Percentiles rank a stretch among this genome's conserved stretches.
Conservation (phyloP, 1,140 invertebrate species). For the Sycobia sp. region DNA sequence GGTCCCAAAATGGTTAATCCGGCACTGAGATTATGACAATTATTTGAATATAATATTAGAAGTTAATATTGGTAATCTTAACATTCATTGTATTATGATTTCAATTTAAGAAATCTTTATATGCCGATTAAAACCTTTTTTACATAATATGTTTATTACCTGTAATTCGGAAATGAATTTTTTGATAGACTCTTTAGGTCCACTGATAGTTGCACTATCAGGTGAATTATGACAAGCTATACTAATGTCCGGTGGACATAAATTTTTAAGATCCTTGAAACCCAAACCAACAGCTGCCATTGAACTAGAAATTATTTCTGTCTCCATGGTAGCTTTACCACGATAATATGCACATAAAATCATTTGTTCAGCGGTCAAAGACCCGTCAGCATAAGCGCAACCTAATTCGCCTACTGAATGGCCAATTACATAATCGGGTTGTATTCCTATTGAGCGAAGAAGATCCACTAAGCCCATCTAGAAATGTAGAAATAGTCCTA, state of each 20-base stretch:
- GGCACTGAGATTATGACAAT: too few relatives aligned
- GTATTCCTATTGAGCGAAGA: conserved; percentile 66
- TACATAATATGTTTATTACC: background rate
- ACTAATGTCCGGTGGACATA: conserved; percentile 64
- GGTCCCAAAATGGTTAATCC: too few relatives aligned
- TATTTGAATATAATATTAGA: too few relatives aligned
- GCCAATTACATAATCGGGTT: conserved; percentile 74
- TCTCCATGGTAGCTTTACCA: conserved; percentile 80
- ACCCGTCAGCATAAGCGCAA: conserved; percentile 82
- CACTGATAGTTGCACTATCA: conserved; percentile 74
- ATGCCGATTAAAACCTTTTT: too few relatives aligned
- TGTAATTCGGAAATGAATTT: conserved; percentile 56
- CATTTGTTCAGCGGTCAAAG: conserved; percentile 78
- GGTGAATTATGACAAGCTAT: conserved; percentile 74
- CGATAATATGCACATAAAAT: conserved; percentile 80
- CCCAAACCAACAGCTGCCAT: conserved; percentile 82
- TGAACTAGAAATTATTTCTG: conserved; percentile 75
- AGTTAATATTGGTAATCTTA: too few relatives aligned
- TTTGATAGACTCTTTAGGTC: conserved; percentile 62
- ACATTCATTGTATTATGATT: too few relatives aligned
- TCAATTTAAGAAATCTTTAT: too few relatives aligned
- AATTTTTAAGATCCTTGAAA: conserved; percentile 61
- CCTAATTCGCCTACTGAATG: conserved; percentile 78
- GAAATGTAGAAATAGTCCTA: conserved; percentile 67
- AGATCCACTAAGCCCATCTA: conserved; percentile 77